Conservation (phyloP, 2,888 invertebrate genomes). For the Cerastis leucographa region DNA sequence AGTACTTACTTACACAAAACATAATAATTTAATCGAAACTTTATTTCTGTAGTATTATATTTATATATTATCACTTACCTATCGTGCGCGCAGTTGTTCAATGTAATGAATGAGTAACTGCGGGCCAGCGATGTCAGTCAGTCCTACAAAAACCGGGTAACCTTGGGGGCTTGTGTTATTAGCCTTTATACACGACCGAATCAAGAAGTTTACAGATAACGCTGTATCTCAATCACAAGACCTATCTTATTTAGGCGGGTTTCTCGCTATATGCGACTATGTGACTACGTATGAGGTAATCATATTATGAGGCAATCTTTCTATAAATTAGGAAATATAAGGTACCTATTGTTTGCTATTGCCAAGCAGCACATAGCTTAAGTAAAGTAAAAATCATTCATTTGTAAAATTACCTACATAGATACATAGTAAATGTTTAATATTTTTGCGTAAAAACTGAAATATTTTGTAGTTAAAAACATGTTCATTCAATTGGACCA, state of each 20-base stretch:
- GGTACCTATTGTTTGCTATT: background rate
- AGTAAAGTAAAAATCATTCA: background rate
- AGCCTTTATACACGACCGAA: constrained; percentile 53
- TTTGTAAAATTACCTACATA: background rate
- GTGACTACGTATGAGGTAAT: constrained; percentile 2
- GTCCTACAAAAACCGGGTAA: constrained; percentile 39
- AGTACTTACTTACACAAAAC: background rate
- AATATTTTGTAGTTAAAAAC: too few species aligned
- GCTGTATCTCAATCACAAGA: too few species aligned
- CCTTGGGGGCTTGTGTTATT: constrained; percentile 65
- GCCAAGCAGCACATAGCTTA: background rate
- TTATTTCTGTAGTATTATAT: background rate
- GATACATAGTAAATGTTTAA: too few species aligned
- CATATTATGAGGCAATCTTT: constrained; percentile 6
- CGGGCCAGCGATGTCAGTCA: constrained; percentile 1
- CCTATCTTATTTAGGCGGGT: constrained; percentile 21
- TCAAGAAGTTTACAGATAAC: constrained; percentile 45
- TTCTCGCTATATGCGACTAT: background rate
- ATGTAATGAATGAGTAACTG: constrained; percentile 38
- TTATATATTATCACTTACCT: constrained; percentile 36
- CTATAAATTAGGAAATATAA: background rate
- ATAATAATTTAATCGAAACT: background rate
- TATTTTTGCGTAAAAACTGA: too few species aligned
- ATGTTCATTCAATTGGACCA: too few species aligned
- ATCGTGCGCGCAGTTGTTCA: constrained; percentile 30